Conservation (phyloP, 2,797 vertebrate species). For the Smutsia temminckii region DNA sequence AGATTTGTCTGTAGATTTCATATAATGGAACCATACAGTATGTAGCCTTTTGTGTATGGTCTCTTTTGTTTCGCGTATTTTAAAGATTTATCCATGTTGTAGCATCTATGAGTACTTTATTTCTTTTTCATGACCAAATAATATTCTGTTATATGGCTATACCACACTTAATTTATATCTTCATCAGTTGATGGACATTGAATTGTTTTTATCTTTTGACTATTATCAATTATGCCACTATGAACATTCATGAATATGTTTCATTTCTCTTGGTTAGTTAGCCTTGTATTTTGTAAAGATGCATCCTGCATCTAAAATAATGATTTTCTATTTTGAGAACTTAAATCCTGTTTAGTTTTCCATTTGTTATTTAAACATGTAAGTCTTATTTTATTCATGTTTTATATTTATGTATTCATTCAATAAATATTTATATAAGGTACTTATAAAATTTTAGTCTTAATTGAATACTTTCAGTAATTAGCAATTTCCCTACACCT, state of each 20-base stretch:
- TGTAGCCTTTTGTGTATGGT: not conserved
- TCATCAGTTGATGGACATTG: conserved; percentile 1
- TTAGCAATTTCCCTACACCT: not conserved
- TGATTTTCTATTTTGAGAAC: conserved; percentile 39
- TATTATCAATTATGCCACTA: not conserved
- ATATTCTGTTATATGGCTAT: not conserved
- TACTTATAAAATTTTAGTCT: not conserved
- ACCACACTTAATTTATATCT: not conserved
- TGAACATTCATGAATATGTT: conserved; percentile 8
- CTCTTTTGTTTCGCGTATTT: conserved; percentile 31
- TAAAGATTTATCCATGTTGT: not conserved
- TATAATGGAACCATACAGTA: not conserved
- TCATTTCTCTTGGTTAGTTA: conserved; percentile 28
- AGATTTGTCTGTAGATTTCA: not conserved
- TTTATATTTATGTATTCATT: conserved; percentile 16
- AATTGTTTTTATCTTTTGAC: conserved; percentile 14
- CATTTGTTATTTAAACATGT: conserved; percentile 14
- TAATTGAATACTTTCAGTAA: not conserved
- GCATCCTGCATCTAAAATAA: conserved; percentile 4
- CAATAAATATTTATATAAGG: conserved; percentile 11
- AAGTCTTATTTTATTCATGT: conserved; percentile 37
- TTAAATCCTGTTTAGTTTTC: conserved; percentile 10
- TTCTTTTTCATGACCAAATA: conserved; percentile 19
- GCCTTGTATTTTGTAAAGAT: not conserved
- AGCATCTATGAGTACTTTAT: not conserved